Conservation (phyloP, 2,797 vertebrate genomes). For the Pangasius krempfi region DNA sequence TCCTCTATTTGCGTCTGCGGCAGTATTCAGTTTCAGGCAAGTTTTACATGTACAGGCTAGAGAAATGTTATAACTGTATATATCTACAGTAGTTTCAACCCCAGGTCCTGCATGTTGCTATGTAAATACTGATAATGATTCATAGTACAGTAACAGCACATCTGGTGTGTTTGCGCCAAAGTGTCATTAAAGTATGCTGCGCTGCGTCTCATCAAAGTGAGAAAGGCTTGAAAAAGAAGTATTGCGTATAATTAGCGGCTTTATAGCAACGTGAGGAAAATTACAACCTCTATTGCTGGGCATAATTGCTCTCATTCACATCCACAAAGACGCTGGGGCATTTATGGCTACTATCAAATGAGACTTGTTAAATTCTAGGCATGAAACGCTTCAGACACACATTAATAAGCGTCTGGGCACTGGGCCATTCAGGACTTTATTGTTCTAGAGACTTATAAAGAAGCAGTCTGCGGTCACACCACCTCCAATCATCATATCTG, state of each 20-base stretch:
- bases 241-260: slow-evolving; percentile 44
- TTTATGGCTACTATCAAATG: slow-evolving; percentile 57
- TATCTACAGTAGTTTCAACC: background rate
- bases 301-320: slow-evolving; percentile 41
- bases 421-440: slow-evolving; percentile 52
- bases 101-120: background rate
- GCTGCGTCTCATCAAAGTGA: slow-evolving; percentile 37
- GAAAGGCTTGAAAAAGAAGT: slow-evolving; percentile 20
- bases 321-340: slow-evolving; percentile 17
- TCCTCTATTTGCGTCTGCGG: background rate
- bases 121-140: slow-evolving; percentile 40
- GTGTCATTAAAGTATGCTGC: slow-evolving; percentile 25
- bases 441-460: slow-evolving; percentile 54
- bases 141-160: slow-evolving; percentile 4
- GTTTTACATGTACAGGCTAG: background rate
- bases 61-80: background rate
- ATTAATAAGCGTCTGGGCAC: slow-evolving; percentile 60
- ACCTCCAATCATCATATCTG: slow-evolving; percentile 66
- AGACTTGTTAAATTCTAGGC: slow-evolving; percentile 59
- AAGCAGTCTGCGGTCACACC: slow-evolving; percentile 38
- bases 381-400: slow-evolving; percentile 58
- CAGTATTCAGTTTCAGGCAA: background rate
- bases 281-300: slow-evolving; percentile 29
- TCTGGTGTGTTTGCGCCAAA: slow-evolving; percentile 36
- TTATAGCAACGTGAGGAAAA: slow-evolving; percentile 47